Evolutionary conservation across 2,797 vertebrate genomes (phyloP).

Genomic region (Diceros bicornis): DNA sequence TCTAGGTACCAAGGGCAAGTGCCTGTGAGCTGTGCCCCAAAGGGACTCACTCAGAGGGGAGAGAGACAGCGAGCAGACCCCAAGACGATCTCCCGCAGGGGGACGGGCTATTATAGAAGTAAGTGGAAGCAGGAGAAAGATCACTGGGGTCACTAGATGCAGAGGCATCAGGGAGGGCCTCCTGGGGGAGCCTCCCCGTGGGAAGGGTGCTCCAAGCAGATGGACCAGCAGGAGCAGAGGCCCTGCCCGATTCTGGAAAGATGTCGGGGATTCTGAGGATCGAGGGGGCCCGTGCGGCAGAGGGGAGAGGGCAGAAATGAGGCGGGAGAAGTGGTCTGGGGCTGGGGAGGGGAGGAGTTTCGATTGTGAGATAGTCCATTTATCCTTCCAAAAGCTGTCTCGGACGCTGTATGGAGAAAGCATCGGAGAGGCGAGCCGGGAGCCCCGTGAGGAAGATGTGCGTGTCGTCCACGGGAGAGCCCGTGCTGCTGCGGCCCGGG

Average conservation of each 20-base stretch:
- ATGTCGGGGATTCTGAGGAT: no score
- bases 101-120: not conserved
- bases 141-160: no score
- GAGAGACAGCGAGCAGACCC: not conserved
- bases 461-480: not conserved
- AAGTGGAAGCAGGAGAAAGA: not conserved
- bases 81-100: fast-evolving
- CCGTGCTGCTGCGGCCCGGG: not conserved
- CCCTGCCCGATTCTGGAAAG: no score
- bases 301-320: not conserved
- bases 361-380: no score
- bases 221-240: not conserved
- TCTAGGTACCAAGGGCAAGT: not conserved
- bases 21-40: not conserved
- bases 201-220: not conserved
- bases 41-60: not conserved
- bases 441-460: not conserved
- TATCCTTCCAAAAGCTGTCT: not conserved
- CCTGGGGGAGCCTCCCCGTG: not conserved
- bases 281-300: not conserved
- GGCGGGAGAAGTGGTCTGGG: not conserved
- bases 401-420: not conserved
- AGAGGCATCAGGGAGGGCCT: not conserved
- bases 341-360: not conserved
- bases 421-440: fast-evolving